Conservation (phyloP, 1,140 invertebrate genomes). For the Dreissena rostriformis region DNA sequence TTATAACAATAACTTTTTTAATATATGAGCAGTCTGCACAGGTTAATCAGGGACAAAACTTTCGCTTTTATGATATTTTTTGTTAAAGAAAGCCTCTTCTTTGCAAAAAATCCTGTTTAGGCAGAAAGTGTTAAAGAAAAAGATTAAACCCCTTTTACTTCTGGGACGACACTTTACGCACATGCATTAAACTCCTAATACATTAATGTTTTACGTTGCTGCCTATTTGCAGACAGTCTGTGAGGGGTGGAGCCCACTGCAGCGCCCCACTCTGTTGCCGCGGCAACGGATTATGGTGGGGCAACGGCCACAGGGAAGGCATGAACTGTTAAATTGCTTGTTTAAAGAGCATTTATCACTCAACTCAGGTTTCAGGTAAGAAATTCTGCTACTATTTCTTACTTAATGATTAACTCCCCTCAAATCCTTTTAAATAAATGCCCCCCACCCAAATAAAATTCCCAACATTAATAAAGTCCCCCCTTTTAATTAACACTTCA, state of each 20-base stretch:
- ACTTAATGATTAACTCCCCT: not conserved
- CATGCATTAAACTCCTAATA: too few relatives aligned
- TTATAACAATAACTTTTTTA: too few relatives aligned
- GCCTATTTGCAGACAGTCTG: not conserved
- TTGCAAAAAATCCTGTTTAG: too few relatives aligned
- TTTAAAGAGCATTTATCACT: conserved; percentile 51
- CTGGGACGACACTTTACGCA: too few relatives aligned
- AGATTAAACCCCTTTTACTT: too few relatives aligned
- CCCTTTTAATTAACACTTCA: too few relatives aligned
- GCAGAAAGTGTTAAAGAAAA: too few relatives aligned
- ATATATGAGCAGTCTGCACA: too few relatives aligned
- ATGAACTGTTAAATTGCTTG: conserved; percentile 37
- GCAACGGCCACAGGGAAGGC: conserved; percentile 12
- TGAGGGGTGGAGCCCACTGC: conserved; percentile 53
- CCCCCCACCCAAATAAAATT: not conserved
- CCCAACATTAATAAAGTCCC: not conserved
- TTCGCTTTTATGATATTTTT: too few relatives aligned
- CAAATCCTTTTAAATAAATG: not conserved
- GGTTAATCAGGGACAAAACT: too few relatives aligned
- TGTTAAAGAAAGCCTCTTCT: too few relatives aligned
- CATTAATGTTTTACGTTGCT: too few relatives aligned
- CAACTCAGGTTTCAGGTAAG: conserved; percentile 49
- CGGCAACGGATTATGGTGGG: conserved; percentile 39
- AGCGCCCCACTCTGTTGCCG: conserved; percentile 47
- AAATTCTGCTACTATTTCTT: not conserved